Conservation (phyloP, 2,113 vertebrate species). For the crab-eating macaque (Macaca fascicularis) region DNA sequence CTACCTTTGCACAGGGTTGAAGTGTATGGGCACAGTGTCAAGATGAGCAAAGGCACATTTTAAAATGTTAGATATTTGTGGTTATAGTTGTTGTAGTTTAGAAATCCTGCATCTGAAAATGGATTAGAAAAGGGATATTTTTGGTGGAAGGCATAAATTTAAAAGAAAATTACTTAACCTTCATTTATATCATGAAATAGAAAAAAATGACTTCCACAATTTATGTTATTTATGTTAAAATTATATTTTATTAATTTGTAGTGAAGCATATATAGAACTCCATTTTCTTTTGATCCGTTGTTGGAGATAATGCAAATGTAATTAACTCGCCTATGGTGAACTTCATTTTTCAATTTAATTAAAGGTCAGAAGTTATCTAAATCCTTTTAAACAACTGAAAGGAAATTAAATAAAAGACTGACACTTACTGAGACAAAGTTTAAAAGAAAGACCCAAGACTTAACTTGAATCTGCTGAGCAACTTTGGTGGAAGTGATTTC, state of each 20-base stretch:
- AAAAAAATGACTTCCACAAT: background rate
- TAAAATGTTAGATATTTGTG: background rate
- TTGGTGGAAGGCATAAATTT: background rate
- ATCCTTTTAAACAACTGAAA: background rate
- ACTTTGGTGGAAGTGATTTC: background rate
- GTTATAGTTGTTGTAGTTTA: background rate
- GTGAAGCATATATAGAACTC: constrained; percentile 7
- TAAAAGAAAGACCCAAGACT: background rate
- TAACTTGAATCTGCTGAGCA: background rate
- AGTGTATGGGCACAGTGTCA: background rate
- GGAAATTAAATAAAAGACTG: constrained; percentile 25
- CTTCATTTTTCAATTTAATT: constrained; percentile 16
- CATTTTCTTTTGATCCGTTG: constrained; percentile 34
- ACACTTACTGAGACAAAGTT: background rate
- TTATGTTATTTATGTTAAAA: background rate
- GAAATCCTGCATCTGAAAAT: background rate
- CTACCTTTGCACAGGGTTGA: background rate
- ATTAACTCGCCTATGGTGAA: background rate
- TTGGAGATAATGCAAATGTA: constrained; percentile 33
- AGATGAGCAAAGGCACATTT: background rate
- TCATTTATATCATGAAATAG: constrained; percentile 33
- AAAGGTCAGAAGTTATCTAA: constrained; percentile 45
- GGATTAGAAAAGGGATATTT: background rate
- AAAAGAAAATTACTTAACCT: background rate
- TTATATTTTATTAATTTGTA: background rate